These are phyloP conservation scores for Petrolisthes cinctipes DNA, from an alignment of 2,888 invertebrate genomes.

Conservation along the genomic window DNA sequence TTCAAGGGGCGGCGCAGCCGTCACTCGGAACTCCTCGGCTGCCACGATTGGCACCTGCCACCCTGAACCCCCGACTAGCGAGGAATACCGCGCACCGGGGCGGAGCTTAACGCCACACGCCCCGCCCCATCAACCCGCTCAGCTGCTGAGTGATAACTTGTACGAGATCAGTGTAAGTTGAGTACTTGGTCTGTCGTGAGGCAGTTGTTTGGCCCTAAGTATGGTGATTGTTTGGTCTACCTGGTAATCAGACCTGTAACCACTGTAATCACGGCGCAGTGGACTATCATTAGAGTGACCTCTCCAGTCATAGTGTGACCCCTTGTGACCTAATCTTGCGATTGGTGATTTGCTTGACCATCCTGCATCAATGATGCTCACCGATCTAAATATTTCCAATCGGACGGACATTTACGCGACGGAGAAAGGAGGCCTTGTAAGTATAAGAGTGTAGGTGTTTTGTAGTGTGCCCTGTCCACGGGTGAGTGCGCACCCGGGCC, in stretches of 20 bases:
- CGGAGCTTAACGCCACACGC: slow-evolving; percentile 47
- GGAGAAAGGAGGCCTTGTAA: slow-evolving; percentile 64
- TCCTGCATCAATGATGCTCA: slow-evolving; percentile 65
- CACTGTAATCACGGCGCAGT: slow-evolving; percentile 64
- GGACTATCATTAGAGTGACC: slow-evolving; percentile 65
- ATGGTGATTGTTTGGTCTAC: slow-evolving; percentile 65
- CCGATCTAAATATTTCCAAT: slow-evolving; percentile 64
- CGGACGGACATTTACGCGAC: slow-evolving; percentile 64
- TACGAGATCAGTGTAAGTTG: slow-evolving; percentile 64
- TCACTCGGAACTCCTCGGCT: slow-evolving; percentile 32
- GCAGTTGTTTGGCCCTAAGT: slow-evolving; percentile 65
- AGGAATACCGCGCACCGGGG: slow-evolving; percentile 46
- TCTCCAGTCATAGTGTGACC: slow-evolving; percentile 65
- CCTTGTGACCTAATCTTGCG: slow-evolving; percentile 63
- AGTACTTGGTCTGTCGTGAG: slow-evolving; percentile 66
- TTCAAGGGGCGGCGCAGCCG: slow-evolving; percentile 52
- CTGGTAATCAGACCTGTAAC: slow-evolving; percentile 65
- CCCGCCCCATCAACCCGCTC: slow-evolving; percentile 53
- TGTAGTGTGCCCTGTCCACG: slow-evolving; percentile 45
- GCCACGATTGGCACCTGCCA: slow-evolving; percentile 56
- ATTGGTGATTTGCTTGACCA: slow-evolving; percentile 63
- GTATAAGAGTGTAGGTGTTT: slow-evolving; percentile 57
- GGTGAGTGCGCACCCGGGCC: slow-evolving; percentile 28
- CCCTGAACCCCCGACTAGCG: slow-evolving; percentile 38
- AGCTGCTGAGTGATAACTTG: slow-evolving; percentile 65